phyloP scores from a whole-genome alignment of 2,797 vertebrate species.

The Propithecus deckenii region DNA sequence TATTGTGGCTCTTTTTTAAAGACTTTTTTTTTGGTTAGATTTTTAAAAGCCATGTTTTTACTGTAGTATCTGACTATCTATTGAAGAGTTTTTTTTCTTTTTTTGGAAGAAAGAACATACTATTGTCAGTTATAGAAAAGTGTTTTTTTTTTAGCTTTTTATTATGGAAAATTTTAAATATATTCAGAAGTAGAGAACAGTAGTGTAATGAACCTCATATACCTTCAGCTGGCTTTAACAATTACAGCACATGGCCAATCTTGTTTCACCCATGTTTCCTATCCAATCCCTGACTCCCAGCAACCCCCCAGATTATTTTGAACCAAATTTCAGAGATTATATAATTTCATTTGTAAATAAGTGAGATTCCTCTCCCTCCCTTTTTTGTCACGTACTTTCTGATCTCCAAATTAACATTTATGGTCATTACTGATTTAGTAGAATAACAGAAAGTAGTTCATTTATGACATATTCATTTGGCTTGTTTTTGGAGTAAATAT shows the following conservation, averaged over 20 bases:
- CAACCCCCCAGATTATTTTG: not conserved
- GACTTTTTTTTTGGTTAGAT: not conserved
- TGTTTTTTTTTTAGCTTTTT: not conserved
- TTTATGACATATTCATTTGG: not conserved
- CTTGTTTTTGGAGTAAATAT: conserved; percentile 20
- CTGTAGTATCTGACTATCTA: not conserved
- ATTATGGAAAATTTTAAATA: not conserved
- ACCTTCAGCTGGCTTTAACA: not conserved
- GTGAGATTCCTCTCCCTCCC: not conserved
- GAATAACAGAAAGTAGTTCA: conserved; percentile 1
- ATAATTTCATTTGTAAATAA: conserved; percentile 27
- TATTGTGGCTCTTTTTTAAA: not conserved
- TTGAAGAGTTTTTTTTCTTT: not conserved
- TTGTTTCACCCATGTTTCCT: not conserved
- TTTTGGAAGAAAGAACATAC: not conserved
- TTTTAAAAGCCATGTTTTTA: conserved; percentile 21
- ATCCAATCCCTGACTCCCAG: not conserved
- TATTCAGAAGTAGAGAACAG: not conserved
- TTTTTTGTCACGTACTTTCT: not conserved
- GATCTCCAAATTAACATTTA: not conserved
- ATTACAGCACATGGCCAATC: not conserved
- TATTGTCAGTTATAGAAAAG: not conserved
- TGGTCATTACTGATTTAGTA: not conserved
- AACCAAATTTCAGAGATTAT: conserved; percentile 15
- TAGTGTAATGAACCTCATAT: not conserved